Evolutionary conservation across 1,140 invertebrate genomes (phyloP).

Genomic region (Drosophila ercepeae): DNA sequence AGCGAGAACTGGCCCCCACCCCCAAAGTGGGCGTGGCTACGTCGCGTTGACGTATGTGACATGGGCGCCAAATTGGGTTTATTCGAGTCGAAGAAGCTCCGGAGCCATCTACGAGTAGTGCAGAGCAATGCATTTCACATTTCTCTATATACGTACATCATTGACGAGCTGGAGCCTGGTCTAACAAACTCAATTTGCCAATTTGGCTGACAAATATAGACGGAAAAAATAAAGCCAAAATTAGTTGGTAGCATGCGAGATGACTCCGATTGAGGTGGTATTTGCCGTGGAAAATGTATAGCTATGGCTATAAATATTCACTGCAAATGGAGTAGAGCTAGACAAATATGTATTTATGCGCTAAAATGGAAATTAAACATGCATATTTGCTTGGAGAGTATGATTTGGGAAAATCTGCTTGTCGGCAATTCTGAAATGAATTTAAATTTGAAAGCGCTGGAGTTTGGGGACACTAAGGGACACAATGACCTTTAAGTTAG

Average conservation of each 20-base stretch:
- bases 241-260: conserved; percentile 64
- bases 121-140: conserved; percentile 9
- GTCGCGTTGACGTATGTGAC: conserved; percentile 78
- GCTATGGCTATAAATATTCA: not conserved
- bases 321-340: not conserved
- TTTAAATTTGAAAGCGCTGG: not conserved
- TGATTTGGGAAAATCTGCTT: not conserved
- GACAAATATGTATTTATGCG: not conserved
- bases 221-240: conserved; percentile 52
- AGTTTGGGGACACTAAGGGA: not conserved
- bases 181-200: conserved; percentile 71
- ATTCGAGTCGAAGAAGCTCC: conserved; percentile 24
- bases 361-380: not conserved
- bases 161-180: conserved; percentile 1
- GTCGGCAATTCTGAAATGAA: not conserved
- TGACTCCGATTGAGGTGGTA: conserved; percentile 24
- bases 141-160: not conserved
- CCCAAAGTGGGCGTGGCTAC: conserved; percentile 55
- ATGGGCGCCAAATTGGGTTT: conserved; percentile 80
- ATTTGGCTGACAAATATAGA: conserved; percentile 54
- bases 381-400: not conserved
- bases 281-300: not conserved
- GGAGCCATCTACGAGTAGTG: conserved; percentile 18
- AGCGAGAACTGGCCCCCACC: conserved; percentile 49
- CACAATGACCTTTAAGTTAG: not conserved